Conservation (phyloP, 1,140 invertebrate species). For the Drosophila orosa region DNA sequence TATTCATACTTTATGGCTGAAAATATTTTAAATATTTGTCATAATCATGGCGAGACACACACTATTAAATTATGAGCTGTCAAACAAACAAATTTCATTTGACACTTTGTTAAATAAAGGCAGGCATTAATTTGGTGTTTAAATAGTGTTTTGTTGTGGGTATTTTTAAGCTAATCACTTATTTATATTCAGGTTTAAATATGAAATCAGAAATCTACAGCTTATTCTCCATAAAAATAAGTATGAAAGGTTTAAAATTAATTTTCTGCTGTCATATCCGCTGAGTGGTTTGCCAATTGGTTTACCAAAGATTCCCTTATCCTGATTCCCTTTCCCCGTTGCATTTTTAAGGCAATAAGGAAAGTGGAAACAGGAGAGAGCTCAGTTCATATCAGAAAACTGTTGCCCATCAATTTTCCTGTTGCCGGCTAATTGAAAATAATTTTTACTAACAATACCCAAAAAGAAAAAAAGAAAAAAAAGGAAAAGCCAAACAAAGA, state of each 20-base stretch:
- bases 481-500: slow-evolving; percentile 19
- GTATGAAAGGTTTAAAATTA: background rate
- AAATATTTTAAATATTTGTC: slow-evolving; percentile 20
- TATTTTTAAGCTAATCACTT: slow-evolving; percentile 2
- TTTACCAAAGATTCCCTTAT: background rate
- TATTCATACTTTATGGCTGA: background rate
- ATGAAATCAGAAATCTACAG: background rate
- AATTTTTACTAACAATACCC: slow-evolving; percentile 62
- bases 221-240: background rate
- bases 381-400: slow-evolving; percentile 4
- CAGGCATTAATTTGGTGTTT: background rate
- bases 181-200: slow-evolving; percentile 1
- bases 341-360: slow-evolving; percentile 22
- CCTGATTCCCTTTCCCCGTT: background rate
- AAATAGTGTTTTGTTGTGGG: background rate
- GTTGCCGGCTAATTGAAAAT: slow-evolving; percentile 70
- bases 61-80: slow-evolving; percentile 23
- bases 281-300: background rate
- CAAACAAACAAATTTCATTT: slow-evolving; percentile 20
- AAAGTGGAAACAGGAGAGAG: slow-evolving; percentile 8
- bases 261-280: slow-evolving; percentile 1
- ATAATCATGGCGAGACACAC: slow-evolving; percentile 9
- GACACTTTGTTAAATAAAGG: slow-evolving; percentile 4
- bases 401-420: slow-evolving; percentile 33
- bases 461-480: background rate